Evolutionary conservation across 2,113 vertebrate genomes (phyloP), one percentile per base, ranked within the genome.

Genomic region (Ammodytes dubius): DNA sequence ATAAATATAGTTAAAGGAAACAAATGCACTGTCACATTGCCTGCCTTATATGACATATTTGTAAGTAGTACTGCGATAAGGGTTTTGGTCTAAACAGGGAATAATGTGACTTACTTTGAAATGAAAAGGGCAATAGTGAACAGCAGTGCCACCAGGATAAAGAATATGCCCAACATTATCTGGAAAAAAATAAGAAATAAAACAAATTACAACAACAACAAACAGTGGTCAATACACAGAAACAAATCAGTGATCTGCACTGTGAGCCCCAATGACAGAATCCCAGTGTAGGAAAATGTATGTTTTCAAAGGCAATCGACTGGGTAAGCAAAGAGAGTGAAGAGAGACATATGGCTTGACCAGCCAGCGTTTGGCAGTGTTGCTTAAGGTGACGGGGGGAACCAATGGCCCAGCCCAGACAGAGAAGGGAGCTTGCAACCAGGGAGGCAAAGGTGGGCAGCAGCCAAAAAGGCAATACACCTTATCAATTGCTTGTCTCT

Each of bases 41-140:
- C n/a, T 60, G 3, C 0, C 8, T 60, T 56, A 46, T 42, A 68
- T 65, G 17, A 72, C 42, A 81, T 1, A 52, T 68, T 49, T 78
- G 4, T 27, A 13, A 40, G 14, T 4, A 45, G 5, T 49, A 17
- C 17, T 68, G 6, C 42, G 19, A 12, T 4, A 39, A 54, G 13
- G 39, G 9, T 45, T 7, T 45, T 6, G 15, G 2, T 52, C 6
- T 74, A 54, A 27, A 43, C 4, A 19, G 4, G 3, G 77, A 2
- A 56, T 58, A 54, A n/a, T 2, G 61, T 43, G 12, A 97, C 98
- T 97, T 96, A 99, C 98, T 99, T 99, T 82, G 98, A 99, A 91
- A 99, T 95, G 85, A 99, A 99, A 52, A 99, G 95, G 77, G 97
- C 96, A 60, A 98, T 88, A 11, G 93, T 95, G 91, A 99, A 98